Evolutionary conservation across 2,888 invertebrate species (phyloP), one percentile per base, ranked within the genome.

Genomic region (Escarpia spicata): DNA sequence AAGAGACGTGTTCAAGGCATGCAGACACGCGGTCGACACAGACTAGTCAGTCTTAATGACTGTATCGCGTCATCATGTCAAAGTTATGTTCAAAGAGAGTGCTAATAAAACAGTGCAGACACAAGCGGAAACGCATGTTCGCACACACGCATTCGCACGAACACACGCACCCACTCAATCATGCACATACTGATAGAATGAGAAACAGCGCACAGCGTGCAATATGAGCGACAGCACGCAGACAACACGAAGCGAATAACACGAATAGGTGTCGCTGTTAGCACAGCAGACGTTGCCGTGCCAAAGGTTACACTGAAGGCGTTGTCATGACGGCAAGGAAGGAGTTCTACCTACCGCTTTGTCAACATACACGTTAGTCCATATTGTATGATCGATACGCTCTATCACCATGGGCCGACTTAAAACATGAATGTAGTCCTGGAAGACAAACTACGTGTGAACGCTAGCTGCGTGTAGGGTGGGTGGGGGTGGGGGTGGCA

Each of bases 401-500:
- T 98, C 97, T 94, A 99, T 97, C 26, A 99, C 99, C 96, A 99
- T 97, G 0, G 99, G 99, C 93, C 99, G 97, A 44, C 99, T 99
- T 97, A 99, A 98, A 89, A 99, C 99, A 93, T 99, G 98, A 95
- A 99, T 98, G 96, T 99, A 99, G 96, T 99, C 98, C 95, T 99
- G 97, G 58, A 93, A 93, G 75, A 75, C 75, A 75, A 75, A 26
- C 75, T 75, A 75, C 19, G 75, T 75, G 75, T 75, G 75, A 75
- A 75, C 75, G 26, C 75, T 75, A 75, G 75, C 75, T 75, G 91
- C 93, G 89, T 44, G 91, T 43, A 60, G 45, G 91, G 90, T 90
- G 45, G 9, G 90, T 60, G 19, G 19, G 75, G 26, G 6, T 75
- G 9, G 52, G 52, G 52, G 52, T 52, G 37, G 37, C 52, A 52